phyloP scores from a whole-genome alignment of 2,888 invertebrate genomes.

The Erpobdella octoculata region DNA sequence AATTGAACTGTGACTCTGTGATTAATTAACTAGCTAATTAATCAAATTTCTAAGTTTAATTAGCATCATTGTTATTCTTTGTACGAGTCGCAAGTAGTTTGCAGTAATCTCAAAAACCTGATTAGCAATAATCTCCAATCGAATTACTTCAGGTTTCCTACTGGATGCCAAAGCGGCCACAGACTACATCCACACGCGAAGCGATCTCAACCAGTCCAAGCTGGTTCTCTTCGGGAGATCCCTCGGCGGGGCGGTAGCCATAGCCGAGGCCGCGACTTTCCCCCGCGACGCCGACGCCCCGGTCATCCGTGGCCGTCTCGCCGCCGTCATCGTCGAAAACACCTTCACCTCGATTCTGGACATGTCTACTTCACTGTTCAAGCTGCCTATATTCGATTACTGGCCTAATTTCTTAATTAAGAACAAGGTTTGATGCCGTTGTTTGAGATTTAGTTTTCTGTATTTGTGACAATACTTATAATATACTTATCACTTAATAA shows the following conservation, averaged over 20 bases:
- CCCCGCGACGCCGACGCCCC: conserved; percentile 70
- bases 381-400: conserved; percentile 65
- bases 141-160: conserved; percentile 60
- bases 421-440: conserved; percentile 66
- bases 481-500: no score
- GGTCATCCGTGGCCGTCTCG: conserved; percentile 52
- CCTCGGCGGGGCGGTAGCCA: conserved; percentile 83
- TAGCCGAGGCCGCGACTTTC: conserved; percentile 71
- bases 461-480: no score
- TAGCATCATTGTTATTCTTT: neutral
- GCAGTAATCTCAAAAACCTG: no score
- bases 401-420: conserved; percentile 78
- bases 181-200: conserved; percentile 71
- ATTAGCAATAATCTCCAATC: neutral
- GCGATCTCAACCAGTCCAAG: conserved; percentile 74
- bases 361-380: conserved; percentile 76
- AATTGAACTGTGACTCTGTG: no score
- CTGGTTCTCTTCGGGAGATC: conserved; percentile 79
- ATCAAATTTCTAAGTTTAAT: neutral
- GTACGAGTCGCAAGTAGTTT: neutral
- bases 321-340: conserved; percentile 80
- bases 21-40: no score
- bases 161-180: conserved; percentile 78
- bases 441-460: neutral
- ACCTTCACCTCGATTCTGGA: conserved; percentile 90